phyloP scores from a whole-genome alignment of 2,113 vertebrate genomes.

The Hemibagrus wyckioides region DNA sequence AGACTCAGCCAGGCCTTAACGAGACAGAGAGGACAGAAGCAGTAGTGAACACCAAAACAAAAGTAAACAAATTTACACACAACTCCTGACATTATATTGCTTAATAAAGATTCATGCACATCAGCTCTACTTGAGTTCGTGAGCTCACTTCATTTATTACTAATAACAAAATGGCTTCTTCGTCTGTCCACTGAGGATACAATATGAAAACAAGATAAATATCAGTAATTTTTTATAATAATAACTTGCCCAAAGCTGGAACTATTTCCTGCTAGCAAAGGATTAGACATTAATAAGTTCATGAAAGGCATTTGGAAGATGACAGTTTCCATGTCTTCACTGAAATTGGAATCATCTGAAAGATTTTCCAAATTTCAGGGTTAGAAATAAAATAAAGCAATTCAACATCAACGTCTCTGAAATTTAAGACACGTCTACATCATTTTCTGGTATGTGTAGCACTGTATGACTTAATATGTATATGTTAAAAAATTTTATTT shows the following conservation, averaged over 20 bases:
- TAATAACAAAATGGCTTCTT: not conserved
- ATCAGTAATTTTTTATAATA: not conserved
- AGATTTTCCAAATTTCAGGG: slow-evolving; percentile 64
- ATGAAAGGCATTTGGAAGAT: slow-evolving; percentile 57
- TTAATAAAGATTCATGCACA: slow-evolving; percentile 8
- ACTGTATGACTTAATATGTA: not conserved
- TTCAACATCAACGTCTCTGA: not conserved
- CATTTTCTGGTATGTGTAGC: not conserved
- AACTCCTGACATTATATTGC: not conserved
- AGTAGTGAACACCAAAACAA: not conserved
- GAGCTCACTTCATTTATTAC: not conserved
- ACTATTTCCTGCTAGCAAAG: slow-evolving; percentile 29
- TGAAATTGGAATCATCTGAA: slow-evolving; percentile 65
- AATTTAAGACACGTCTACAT: slow-evolving; percentile 13
- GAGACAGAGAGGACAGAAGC: not conserved
- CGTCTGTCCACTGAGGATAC: not conserved
- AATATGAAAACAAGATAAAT: slow-evolving; percentile 3
- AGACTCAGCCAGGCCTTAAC: slow-evolving; percentile 14
- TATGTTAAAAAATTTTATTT: not conserved
- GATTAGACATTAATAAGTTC: slow-evolving; percentile 41
- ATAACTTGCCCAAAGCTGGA: not conserved
- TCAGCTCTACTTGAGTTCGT: not conserved
- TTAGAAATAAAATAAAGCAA: slow-evolving; percentile 1
- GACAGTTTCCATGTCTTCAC: slow-evolving; percentile 66
- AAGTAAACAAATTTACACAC: not conserved